Evolutionary conservation across 2,113 vertebrate genomes (phyloP), one percentile per base, ranked within the genome.

Genomic region (Pipa parva): DNA sequence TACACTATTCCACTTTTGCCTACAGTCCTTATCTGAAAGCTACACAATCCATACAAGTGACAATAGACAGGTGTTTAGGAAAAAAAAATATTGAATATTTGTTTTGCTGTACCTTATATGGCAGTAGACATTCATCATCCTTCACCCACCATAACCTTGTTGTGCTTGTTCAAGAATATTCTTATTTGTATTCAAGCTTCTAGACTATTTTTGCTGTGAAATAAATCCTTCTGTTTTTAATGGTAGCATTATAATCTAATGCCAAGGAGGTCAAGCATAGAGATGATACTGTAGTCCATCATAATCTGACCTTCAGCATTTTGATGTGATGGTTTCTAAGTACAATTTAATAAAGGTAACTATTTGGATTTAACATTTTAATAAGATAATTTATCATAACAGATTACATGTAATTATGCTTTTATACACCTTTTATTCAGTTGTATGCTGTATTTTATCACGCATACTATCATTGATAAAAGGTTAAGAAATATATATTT

Each of bases 131-230:
- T 67, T 67, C 9, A 67, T 67, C 64, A 59, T 67, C 55, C 58
- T 22, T 67, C 29, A 37, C 28, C 33, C 54, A 26, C 45, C 10
- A 22, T 67, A 58, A 49, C 55, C 42, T 57, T 65, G 17, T 39
- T 26, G 27, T 37, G 56, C 12, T 6, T 68, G 55, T 50, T 68
- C 58, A 37, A 59, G 27, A 22, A 50, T 33, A 68, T 50, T 36
- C 55, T 24, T 68, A 68, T 68, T 68, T 68, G 45, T 68, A 59
- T 68, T 68, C 55, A 68, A 21, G 24, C 64, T 59, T 18, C 45
- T 24, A 37, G 45, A 39, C n/a, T 33, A 21, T 59, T 8, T 59
- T 13, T 62, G 25, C 22, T 68, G 29, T 36, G 24, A 68, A 57
- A 29, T 28, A 50, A 48, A 59, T 42, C 17, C 9, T 15, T 68